Percentiles rank a stretch among this genome's conserved stretches.
Conservation (phyloP, 2,113 vertebrate species). For the Dipodomys stephensi region DNA sequence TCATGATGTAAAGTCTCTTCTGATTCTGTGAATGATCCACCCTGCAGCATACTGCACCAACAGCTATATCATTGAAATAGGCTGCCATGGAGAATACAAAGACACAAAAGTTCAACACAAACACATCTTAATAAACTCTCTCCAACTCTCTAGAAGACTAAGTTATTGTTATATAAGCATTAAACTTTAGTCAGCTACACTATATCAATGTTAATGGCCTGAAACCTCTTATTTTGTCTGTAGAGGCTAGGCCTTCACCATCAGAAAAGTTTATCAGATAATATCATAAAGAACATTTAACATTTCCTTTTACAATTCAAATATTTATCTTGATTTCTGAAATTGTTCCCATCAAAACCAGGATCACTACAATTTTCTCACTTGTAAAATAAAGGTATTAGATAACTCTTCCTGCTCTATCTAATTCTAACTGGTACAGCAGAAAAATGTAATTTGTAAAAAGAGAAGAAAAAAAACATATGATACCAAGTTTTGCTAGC, state of each 20-base stretch:
- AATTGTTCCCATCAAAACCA: slow-evolving; percentile 7
- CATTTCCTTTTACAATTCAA: slow-evolving; percentile 65
- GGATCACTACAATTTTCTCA: neutral
- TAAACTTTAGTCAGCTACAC: slow-evolving; percentile 34
- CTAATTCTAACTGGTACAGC: slow-evolving; percentile 8
- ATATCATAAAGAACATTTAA: slow-evolving; percentile 16
- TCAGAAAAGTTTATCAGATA: neutral
- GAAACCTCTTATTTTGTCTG: neutral
- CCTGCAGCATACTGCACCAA: slow-evolving; percentile 98
- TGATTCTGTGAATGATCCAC: slow-evolving; percentile 99
- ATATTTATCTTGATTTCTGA: slow-evolving; percentile 32
- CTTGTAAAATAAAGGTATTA: neutral
- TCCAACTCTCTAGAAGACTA: neutral
- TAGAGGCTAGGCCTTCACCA: neutral
- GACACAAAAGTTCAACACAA: slow-evolving; percentile 47
- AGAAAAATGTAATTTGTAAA: slow-evolving; percentile 37
- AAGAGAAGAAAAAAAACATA: neutral
- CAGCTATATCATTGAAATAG: slow-evolving; percentile 99
- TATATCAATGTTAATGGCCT: neutral
- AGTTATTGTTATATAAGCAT: slow-evolving; percentile 8
- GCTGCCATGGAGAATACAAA: slow-evolving; percentile 86
- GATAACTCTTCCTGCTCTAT: neutral
- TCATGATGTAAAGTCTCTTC: slow-evolving; percentile 99
- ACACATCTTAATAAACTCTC: slow-evolving; percentile 14
- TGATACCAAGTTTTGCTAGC: slow-evolving; percentile 97